These are phyloP conservation scores for Odontophorus gujanensis DNA, from an alignment of 2,113 vertebrate genomes.

Conservation along the genomic window DNA sequence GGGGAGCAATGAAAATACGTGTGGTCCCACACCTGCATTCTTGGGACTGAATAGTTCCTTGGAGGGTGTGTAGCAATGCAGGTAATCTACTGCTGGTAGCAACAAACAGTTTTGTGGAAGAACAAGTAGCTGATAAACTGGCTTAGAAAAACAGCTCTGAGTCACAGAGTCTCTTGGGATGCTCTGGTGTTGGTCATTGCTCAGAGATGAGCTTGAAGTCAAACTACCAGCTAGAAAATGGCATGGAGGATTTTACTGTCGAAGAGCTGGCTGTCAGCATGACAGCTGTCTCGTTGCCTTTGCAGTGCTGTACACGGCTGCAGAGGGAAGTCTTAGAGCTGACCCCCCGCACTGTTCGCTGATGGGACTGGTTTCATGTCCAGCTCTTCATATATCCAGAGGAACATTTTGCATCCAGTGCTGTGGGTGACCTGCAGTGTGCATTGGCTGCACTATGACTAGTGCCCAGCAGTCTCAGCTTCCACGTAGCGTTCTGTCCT, in stretches of 20 bases:
- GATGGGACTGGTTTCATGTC: neutral
- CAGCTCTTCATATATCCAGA: neutral
- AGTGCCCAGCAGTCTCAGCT: neutral
- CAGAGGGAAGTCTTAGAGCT: neutral
- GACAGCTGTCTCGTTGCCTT: neutral
- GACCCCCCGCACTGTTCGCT: neutral
- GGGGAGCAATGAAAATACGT: neutral
- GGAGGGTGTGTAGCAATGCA: neutral
- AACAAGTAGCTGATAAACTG: neutral
- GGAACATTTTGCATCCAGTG: neutral
- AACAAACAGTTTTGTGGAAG: neutral
- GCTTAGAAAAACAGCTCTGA: neutral
- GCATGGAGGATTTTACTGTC: neutral
- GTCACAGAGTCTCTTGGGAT: neutral
- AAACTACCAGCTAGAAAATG: neutral
- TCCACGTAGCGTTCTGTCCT: neutral
- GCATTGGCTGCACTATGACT: neutral
- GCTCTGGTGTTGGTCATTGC: neutral
- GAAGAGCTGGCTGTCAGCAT: neutral
- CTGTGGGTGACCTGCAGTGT: neutral
- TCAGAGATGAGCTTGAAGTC: neutral
- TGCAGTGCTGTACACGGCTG: neutral
- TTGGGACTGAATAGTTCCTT: neutral
- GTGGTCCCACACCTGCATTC: neutral
- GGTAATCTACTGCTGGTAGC: conserved; percentile 16